Evolutionary conservation across 2,888 invertebrate species (phyloP).

Genomic region (Brachypalpus laphriformis): DNA sequence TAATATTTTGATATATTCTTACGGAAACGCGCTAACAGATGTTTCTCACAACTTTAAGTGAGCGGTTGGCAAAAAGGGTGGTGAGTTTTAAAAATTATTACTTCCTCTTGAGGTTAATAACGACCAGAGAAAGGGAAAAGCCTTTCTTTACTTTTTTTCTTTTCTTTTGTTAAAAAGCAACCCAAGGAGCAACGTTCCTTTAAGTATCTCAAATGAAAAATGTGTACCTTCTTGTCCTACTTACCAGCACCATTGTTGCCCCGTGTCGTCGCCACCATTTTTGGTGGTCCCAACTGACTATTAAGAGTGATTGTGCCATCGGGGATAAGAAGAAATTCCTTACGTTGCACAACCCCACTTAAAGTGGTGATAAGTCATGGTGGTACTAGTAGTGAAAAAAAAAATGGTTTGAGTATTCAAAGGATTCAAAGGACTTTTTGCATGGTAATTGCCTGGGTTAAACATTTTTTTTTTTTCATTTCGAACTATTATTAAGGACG

Average conservation of each 20-base stretch:
- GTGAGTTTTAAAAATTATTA: conserved; percentile 29
- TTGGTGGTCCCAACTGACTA: conserved; percentile 16
- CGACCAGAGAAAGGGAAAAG: conserved; percentile 13
- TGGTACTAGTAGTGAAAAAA: neutral
- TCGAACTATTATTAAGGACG: conserved; percentile 24
- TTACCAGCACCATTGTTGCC: neutral
- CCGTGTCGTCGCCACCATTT: neutral
- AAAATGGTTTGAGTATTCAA: conserved; percentile 21
- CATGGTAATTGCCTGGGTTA: conserved; percentile 62
- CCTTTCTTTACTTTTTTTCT: conserved; percentile 12
- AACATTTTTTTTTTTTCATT: conserved; percentile 12
- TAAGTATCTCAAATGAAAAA: conserved; percentile 44
- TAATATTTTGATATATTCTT: conserved; percentile 31
- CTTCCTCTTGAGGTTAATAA: conserved; percentile 66
- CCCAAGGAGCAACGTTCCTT: conserved; percentile 33
- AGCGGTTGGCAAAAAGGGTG: neutral
- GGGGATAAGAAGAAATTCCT: conserved; percentile 46
- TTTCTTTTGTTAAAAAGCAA: neutral
- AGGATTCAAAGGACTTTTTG: conserved; percentile 54
- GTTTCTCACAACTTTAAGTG: conserved; percentile 15
- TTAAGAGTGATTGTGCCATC: conserved; percentile 53
- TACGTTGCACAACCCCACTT: conserved; percentile 43
- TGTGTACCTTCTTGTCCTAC: conserved; percentile 5
- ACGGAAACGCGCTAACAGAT: conserved; percentile 40
- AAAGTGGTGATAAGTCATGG: conserved; percentile 58